Conservation (phyloP, 2,113 vertebrate species). For the Polypterus bichir region DNA sequence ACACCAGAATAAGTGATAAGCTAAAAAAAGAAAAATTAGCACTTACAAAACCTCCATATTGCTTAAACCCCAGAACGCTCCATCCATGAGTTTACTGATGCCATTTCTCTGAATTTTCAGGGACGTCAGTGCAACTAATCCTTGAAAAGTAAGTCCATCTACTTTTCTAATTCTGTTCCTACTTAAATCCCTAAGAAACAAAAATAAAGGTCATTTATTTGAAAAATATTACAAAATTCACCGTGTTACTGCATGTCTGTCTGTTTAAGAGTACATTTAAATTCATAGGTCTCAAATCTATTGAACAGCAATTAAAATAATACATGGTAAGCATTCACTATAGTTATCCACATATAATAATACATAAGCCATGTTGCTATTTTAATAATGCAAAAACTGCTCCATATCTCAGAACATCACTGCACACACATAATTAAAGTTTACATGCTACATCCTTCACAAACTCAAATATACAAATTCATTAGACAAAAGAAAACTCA, state of each 20-base stretch:
- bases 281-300: no score
- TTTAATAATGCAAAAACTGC: neutral
- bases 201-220: neutral
- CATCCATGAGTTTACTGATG: constrained; percentile 79
- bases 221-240: constrained; percentile 1
- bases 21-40: constrained; percentile 1
- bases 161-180: constrained; percentile 79
- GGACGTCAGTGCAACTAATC: constrained; percentile 71
- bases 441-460: no score
- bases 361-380: no score
- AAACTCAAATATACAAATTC: no score
- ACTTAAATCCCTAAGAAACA: constrained; percentile 66
- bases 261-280: no score
- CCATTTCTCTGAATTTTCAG: constrained; percentile 82
- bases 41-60: constrained; percentile 90
- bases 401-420: neutral
- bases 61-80: constrained; percentile 88
- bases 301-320: no score
- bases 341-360: no score
- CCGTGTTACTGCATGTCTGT: no score
- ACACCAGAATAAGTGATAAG: no score
- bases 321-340: no score
- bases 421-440: neutral
- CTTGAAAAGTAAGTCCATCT: constrained; percentile 85
- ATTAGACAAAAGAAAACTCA: constrained; percentile 41